Conservation (phyloP, 2,888 invertebrate genomes). For the Ephialtes manifestator region DNA sequence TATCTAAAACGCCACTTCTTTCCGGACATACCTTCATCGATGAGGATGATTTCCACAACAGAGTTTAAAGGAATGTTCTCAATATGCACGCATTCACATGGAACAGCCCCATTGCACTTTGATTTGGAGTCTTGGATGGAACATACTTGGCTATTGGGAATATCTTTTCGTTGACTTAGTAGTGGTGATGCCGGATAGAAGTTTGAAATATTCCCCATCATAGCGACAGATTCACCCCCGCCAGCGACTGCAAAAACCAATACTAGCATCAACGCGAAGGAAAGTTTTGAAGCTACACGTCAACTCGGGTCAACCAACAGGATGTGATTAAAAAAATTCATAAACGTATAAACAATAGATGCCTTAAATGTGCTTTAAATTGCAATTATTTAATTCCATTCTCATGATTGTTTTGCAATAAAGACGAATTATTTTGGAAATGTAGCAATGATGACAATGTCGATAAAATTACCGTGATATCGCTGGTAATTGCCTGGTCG, state of each 20-base stretch:
- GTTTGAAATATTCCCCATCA: constrained; percentile 94
- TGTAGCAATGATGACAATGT: not conserved
- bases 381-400: too few species aligned
- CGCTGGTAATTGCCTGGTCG: constrained; percentile 90
- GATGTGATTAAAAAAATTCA: too few species aligned
- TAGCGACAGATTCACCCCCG: constrained; percentile 88
- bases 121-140: constrained; percentile 90
- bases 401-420: too few species aligned
- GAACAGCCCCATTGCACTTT: constrained; percentile 35
- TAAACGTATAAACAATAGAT: too few species aligned
- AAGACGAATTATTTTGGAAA: too few species aligned
- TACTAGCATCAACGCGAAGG: not conserved
- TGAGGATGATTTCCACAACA: constrained; percentile 94
- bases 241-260: constrained; percentile 82
- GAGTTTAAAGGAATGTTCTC: constrained; percentile 92
- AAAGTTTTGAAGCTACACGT: not conserved
- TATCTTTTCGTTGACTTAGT: constrained; percentile 92
- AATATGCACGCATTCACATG: constrained; percentile 87
- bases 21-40: constrained; percentile 91
- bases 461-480: constrained; percentile 89
- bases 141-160: constrained; percentile 92
- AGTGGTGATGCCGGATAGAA: constrained; percentile 92
- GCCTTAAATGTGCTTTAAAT: too few species aligned
- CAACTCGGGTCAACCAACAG: too few species aligned
- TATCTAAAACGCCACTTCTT: not conserved